phyloP scores from a whole-genome alignment of 2,888 invertebrate genomes.

The Subacronicta megacephala region DNA sequence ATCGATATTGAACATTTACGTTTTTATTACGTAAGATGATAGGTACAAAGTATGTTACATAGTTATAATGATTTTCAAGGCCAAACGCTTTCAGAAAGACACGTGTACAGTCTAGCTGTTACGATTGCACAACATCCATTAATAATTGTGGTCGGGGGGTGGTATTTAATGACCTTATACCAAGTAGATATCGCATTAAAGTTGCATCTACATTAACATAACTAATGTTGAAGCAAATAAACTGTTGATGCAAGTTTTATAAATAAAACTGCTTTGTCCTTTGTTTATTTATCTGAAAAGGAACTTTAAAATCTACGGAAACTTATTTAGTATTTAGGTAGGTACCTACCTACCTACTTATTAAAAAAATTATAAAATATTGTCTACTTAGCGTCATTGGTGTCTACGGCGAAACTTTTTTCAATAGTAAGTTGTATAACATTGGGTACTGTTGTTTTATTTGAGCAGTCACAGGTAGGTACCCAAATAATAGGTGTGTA shows the following conservation, averaged over 20 bases:
- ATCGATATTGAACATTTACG: constrained; percentile 75
- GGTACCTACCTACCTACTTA: too few relatives aligned
- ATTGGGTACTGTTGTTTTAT: too few relatives aligned
- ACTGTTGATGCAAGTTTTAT: constrained; percentile 22
- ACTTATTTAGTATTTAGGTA: too few relatives aligned
- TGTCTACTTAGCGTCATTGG: too few relatives aligned
- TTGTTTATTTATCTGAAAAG: constrained; percentile 16
- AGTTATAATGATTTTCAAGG: constrained; percentile 78
- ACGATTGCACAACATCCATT: constrained; percentile 62
- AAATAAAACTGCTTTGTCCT: constrained; percentile 27
- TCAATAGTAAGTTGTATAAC: too few relatives aligned
- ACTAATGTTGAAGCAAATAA: constrained; percentile 25
- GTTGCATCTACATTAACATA: constrained; percentile 20
- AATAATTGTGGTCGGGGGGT: constrained; percentile 48
- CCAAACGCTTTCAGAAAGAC: constrained; percentile 75
- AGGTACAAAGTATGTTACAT: constrained; percentile 71
- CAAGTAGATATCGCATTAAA: constrained; percentile 7
- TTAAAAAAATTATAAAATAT: too few relatives aligned
- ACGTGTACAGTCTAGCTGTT: constrained; percentile 63
- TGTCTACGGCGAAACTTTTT: too few relatives aligned
- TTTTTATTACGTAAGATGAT: constrained; percentile 79
- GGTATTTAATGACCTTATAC: constrained; percentile 28
- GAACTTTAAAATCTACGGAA: too few relatives aligned
- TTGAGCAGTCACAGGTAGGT: too few relatives aligned
- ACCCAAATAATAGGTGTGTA: too few relatives aligned